phyloP scores from a whole-genome alignment of 1,140 invertebrate genomes.

The Eriocheir sinensis region DNA sequence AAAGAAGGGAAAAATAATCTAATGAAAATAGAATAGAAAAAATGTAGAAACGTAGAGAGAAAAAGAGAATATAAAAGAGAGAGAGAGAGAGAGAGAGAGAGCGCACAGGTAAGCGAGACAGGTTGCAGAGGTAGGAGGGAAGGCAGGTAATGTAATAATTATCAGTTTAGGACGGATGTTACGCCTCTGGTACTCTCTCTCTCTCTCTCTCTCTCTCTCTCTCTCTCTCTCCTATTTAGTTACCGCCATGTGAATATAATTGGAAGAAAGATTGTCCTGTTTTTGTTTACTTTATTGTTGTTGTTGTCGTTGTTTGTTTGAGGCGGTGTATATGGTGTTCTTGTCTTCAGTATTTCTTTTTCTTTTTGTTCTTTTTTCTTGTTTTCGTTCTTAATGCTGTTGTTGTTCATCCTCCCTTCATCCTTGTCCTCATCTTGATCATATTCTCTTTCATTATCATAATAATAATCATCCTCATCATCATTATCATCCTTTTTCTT shows the following conservation, averaged over 20 bases:
- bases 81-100: too few relatives aligned
- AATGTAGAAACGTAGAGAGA: too few relatives aligned
- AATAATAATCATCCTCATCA: too few relatives aligned
- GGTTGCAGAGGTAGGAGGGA: too few relatives aligned
- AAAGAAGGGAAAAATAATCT: too few relatives aligned
- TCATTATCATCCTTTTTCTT: neutral
- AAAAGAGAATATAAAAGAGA: too few relatives aligned
- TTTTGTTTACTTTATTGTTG: neutral
- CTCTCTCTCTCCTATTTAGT: neutral
- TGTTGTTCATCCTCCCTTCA: neutral
- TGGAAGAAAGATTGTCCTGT: neutral
- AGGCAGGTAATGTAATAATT: neutral
- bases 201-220: constrained; percentile 50
- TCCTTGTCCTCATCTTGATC: neutral
- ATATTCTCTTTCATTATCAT: too few relatives aligned
- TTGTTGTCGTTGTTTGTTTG: neutral
- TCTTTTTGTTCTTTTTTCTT: neutral
- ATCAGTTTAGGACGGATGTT: constrained; percentile 24
- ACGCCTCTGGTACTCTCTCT: constrained; percentile 17
- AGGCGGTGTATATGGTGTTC: neutral
- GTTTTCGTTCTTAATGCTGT: neutral
- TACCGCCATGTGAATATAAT: neutral
- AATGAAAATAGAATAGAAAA: too few relatives aligned
- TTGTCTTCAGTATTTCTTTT: neutral
- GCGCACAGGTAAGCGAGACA: too few relatives aligned